A percentile compares a stretch with the other conserved stretches of the same genome.
Evolutionary conservation across 2,113 vertebrate species (phyloP).

Genomic region (Naja naja): DNA sequence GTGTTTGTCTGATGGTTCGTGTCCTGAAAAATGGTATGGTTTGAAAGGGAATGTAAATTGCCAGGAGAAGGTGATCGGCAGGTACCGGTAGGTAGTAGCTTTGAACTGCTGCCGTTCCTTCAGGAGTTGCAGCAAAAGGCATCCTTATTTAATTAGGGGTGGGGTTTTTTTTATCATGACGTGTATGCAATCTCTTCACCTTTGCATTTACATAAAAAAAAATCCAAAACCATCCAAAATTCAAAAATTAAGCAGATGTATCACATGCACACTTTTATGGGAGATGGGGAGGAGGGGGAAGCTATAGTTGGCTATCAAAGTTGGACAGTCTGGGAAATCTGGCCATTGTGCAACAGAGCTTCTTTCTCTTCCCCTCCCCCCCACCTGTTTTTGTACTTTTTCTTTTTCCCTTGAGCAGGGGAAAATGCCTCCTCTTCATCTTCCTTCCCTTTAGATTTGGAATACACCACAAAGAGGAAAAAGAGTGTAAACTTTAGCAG

Average conservation of each 20-base stretch:
- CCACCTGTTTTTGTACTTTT: neutral
- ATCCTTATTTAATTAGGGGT: neutral
- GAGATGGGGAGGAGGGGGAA: neutral
- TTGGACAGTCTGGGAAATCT: neutral
- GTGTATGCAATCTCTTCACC: neutral
- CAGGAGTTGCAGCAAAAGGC: neutral
- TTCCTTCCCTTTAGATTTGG: neutral
- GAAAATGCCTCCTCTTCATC: neutral
- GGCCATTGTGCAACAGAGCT: neutral
- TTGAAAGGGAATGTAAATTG: neutral
- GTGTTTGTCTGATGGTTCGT: neutral
- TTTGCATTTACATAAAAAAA: neutral
- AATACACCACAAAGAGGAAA: neutral
- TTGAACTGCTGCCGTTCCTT: neutral
- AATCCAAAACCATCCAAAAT: neutral
- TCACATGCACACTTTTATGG: neutral
- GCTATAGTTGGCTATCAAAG: neutral
- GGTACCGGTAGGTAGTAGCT: neutral
- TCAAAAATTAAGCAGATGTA: neutral
- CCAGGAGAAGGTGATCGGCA: neutral
- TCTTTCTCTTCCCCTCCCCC: neutral
- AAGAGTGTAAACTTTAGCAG: neutral
- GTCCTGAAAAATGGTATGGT: neutral
- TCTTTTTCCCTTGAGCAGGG: neutral
- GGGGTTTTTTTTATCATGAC: neutral